Evolutionary conservation across 2,113 vertebrate species (phyloP).

Genomic region (Cebus imitator): DNA sequence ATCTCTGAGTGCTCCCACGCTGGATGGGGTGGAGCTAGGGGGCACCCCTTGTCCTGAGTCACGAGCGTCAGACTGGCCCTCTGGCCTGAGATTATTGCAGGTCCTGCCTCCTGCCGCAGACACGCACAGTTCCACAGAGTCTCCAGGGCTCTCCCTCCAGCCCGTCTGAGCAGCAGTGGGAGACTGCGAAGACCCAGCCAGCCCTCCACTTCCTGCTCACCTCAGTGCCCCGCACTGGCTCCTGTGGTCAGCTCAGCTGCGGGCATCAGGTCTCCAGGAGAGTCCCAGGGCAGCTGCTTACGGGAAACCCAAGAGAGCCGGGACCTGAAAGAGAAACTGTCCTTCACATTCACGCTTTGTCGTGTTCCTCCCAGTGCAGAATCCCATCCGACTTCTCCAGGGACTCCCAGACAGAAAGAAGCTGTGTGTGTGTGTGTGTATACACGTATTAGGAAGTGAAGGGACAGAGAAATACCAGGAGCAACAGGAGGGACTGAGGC

Average conservation of each 20-base stretch:
- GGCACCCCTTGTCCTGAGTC: not conserved
- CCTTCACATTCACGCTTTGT: not conserved
- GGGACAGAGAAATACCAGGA: slow-evolving; percentile 38
- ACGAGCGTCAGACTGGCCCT: not conserved
- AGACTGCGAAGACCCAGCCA: not conserved
- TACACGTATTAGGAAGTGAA: not conserved
- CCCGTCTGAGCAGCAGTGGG: not conserved
- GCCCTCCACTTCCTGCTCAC: slow-evolving; percentile 9
- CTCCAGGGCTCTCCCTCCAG: not conserved
- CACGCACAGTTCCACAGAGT: not conserved
- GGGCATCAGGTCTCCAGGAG: not conserved
- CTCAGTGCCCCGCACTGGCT: not conserved
- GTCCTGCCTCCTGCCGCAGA: not conserved
- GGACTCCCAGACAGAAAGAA: not conserved
- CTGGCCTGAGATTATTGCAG: not conserved
- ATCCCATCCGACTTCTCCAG: not conserved
- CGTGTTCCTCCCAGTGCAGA: not conserved
- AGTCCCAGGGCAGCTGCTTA: not conserved
- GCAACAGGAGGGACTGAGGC: slow-evolving; percentile 52
- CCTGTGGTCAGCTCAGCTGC: not conserved
- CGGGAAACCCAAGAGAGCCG: not conserved
- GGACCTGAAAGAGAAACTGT: not conserved
- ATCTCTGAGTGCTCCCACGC: not conserved
- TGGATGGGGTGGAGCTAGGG: too few species aligned
- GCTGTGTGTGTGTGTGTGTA: not conserved